These are phyloP conservation scores for Phalloptychus januarius DNA, from an alignment of 2,797 vertebrate species.

Conservation along the genomic window DNA sequence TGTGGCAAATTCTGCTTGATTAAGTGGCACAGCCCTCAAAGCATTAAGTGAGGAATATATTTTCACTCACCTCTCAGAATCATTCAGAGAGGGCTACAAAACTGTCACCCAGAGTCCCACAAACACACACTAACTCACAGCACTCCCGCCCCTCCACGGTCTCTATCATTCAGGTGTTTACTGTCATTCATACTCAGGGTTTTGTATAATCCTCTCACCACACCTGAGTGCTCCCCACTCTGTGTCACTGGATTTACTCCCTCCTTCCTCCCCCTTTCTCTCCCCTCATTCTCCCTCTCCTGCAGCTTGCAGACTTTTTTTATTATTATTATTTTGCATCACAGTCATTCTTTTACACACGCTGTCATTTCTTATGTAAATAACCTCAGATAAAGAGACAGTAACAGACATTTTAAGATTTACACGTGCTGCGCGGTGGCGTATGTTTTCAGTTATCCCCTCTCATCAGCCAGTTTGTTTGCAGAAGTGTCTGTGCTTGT, in stretches of 20 bases:
- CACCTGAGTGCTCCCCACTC: conserved; percentile 80
- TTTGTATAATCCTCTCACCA: conserved; percentile 83
- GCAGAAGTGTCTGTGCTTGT: conserved; percentile 75
- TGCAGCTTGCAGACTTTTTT: conserved; percentile 50
- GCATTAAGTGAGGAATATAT: conserved; percentile 57
- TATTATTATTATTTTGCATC: conserved; percentile 61
- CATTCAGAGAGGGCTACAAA: conserved; percentile 61
- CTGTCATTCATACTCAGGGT: conserved; percentile 81
- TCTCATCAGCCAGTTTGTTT: conserved; percentile 77
- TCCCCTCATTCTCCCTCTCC: conserved; percentile 32
- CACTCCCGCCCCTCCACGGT: conserved; percentile 48
- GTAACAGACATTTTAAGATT: conserved; percentile 75
- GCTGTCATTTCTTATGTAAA: conserved; percentile 80
- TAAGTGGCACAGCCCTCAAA: conserved; percentile 45
- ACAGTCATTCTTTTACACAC: conserved; percentile 75
- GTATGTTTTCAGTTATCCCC: conserved; percentile 74
- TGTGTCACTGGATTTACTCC: conserved; percentile 78
- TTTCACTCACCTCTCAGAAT: conserved; percentile 63
- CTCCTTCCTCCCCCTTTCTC: conserved; percentile 1
- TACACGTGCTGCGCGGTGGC: conserved; percentile 59
- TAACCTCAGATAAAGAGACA: conserved; percentile 77
- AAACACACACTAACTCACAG: conserved; percentile 26
- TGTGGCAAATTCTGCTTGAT: conserved; percentile 46
- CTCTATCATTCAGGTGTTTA: conserved; percentile 86
- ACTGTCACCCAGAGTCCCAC: conserved; percentile 59